Evolutionary conservation across 2,113 vertebrate genomes (phyloP).

Genomic region (Rhynchomys soricoides): DNA sequence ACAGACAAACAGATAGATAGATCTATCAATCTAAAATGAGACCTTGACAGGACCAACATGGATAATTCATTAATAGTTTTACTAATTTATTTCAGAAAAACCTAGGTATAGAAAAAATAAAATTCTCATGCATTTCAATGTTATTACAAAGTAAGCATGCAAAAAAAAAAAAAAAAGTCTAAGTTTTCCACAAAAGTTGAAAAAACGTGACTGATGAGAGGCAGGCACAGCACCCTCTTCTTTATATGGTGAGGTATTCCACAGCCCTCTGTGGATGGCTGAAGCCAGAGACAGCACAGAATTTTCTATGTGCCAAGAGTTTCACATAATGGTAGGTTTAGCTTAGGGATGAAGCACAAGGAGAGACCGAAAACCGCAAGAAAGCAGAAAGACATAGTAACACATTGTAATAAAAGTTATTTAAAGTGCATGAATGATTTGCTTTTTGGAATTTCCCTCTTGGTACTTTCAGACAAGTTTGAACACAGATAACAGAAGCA

Average conservation of each 20-base stretch:
- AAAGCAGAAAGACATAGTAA: neutral
- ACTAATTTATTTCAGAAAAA: neutral
- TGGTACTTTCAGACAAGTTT: neutral
- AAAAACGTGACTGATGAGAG: neutral
- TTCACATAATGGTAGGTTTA: neutral
- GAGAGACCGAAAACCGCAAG: neutral
- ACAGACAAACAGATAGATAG: no score
- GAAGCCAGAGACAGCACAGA: neutral
- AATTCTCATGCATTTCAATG: no score
- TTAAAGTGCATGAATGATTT: neutral
- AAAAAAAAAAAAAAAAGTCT: neutral
- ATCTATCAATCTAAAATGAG: neutral
- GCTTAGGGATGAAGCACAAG: neutral
- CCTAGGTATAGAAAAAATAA: neutral
- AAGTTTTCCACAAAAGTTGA: neutral
- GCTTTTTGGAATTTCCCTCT: neutral
- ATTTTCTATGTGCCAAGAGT: fast-evolving
- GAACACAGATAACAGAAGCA: neutral
- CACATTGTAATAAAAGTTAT: neutral
- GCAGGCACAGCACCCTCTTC: no score
- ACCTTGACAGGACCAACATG: neutral
- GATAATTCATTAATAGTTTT: neutral
- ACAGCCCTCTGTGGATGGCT: neutral
- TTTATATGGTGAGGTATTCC: neutral
- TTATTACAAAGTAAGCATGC: neutral